A percentile compares a stretch with the other conserved stretches of the same genome.
Conservation (phyloP, 2,888 invertebrate species). For the Palloptera scutellata region DNA sequence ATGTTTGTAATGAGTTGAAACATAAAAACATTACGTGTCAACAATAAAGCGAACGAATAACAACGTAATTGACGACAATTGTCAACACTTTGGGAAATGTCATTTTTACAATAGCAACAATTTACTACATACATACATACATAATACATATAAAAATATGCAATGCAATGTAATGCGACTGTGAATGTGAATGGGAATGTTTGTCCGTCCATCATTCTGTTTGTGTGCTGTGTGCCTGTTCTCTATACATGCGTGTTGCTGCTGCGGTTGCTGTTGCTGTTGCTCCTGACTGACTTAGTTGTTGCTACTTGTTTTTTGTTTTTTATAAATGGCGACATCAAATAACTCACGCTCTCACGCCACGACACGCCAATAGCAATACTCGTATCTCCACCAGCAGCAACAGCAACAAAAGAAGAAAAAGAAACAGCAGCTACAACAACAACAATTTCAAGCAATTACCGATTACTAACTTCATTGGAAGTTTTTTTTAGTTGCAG, state of each 20-base stretch:
- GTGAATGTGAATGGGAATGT: neutral
- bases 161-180: neutral
- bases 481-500: no score
- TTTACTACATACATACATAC: conserved; percentile 5
- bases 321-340: no score
- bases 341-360: neutral
- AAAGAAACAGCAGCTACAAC: no score
- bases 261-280: no score
- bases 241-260: no score
- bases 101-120: conserved; percentile 14
- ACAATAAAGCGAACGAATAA: conserved; percentile 28
- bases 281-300: no score
- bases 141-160: no score
- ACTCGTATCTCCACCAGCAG: neutral
- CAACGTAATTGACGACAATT: conserved; percentile 54
- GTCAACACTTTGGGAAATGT: conserved; percentile 47
- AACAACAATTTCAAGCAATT: neutral
- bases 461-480: neutral
- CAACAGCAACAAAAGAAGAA: neutral
- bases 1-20: no score
- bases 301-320: no score
- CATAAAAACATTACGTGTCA: no score
- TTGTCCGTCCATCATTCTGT: no score
- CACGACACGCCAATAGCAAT: conserved; percentile 10
- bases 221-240: no score